phyloP scores from a whole-genome alignment of 2,797 vertebrate genomes.

The Melanotaenia trifasciata region DNA sequence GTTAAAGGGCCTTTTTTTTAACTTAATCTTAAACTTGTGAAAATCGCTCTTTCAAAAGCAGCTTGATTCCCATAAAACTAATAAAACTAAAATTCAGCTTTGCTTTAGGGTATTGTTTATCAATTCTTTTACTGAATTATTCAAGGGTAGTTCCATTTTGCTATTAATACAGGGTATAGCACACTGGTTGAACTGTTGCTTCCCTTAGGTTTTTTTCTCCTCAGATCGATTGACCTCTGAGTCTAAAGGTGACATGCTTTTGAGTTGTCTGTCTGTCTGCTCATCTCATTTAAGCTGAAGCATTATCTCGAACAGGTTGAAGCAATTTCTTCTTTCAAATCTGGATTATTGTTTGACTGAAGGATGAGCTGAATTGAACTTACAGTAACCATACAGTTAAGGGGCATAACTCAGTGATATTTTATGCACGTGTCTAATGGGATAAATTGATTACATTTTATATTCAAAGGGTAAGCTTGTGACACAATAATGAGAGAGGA shows the following conservation, averaged over 20 bases:
- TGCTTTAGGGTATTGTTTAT: not conserved
- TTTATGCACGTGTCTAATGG: not conserved
- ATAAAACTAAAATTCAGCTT: not conserved
- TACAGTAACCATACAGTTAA: not conserved
- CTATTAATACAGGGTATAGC: no score
- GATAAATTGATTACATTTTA: not conserved
- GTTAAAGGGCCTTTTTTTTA: slow-evolving; percentile 14
- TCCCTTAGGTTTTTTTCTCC: not conserved
- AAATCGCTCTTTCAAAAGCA: not conserved
- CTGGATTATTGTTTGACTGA: not conserved
- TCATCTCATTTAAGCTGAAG: not conserved
- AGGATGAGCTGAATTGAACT: not conserved
- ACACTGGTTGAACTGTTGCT: not conserved
- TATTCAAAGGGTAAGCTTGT: not conserved
- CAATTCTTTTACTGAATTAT: not conserved
- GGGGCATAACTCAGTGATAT: not conserved
- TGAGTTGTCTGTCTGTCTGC: not conserved
- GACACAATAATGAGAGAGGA: not conserved
- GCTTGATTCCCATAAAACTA: not conserved
- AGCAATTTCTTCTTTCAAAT: not conserved
- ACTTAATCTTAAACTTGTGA: not conserved
- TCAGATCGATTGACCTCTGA: not conserved
- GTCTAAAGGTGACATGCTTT: not conserved
- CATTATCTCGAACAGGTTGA: not conserved
- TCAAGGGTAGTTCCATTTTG: not conserved